phyloP scores from a whole-genome alignment of 2,888 invertebrate genomes.

The Noctua janthina region DNA sequence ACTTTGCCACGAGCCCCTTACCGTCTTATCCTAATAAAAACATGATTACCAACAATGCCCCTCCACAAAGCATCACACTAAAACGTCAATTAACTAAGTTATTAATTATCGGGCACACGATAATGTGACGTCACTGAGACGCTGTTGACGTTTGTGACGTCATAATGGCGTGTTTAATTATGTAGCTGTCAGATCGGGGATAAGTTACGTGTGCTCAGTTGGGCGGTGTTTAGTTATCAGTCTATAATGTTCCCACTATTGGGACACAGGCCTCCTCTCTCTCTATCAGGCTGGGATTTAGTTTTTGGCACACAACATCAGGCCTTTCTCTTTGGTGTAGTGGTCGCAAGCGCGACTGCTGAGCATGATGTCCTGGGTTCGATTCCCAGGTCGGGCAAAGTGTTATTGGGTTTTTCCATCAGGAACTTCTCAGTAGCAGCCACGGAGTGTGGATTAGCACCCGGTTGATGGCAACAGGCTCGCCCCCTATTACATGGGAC shows the following conservation, averaged over 20 bases:
- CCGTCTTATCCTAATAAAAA: background rate
- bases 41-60: background rate
- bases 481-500: too few relatives aligned
- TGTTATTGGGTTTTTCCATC: too few relatives aligned
- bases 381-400: too few relatives aligned
- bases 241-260: background rate
- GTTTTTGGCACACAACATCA: background rate
- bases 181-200: constrained; percentile 12
- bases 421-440: too few relatives aligned
- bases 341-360: too few relatives aligned
- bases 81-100: constrained; percentile 42
- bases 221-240: background rate
- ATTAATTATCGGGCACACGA: constrained; percentile 46
- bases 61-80: background rate
- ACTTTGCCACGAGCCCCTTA: background rate
- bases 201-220: constrained; percentile 2
- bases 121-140: constrained; percentile 44
- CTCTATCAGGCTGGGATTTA: background rate
- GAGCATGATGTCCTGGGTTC: too few relatives aligned
- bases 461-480: too few relatives aligned
- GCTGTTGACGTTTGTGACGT: constrained; percentile 38
- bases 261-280: background rate
- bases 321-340: background rate
- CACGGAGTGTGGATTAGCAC: too few relatives aligned
- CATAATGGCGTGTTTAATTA: constrained; percentile 48